phyloP scores from a whole-genome alignment of 2,113 vertebrate genomes.

The Alaudala cheleensis region DNA sequence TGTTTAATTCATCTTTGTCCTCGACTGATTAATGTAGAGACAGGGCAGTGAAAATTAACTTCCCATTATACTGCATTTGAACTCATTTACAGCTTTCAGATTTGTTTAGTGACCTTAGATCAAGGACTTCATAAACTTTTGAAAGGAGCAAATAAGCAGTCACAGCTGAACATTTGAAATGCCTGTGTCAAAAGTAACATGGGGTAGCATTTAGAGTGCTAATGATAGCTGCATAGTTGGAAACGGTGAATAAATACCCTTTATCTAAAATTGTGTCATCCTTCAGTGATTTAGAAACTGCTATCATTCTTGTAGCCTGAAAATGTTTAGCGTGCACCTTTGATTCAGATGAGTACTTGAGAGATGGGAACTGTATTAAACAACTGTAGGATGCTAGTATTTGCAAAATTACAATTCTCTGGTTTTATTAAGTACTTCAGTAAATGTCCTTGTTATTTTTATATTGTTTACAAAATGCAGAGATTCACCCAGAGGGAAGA shows the following conservation, averaged over 20 bases:
- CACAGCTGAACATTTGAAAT: not conserved
- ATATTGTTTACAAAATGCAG: not conserved
- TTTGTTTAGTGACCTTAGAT: constrained; percentile 46
- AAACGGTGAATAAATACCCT: not conserved
- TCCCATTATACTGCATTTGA: constrained; percentile 19
- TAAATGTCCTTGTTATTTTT: not conserved
- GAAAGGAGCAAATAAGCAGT: constrained; percentile 21
- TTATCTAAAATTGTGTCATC: not conserved
- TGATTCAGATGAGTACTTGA: not conserved
- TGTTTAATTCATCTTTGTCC: constrained; percentile 68
- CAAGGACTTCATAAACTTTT: constrained; percentile 51
- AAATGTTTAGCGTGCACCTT: not conserved
- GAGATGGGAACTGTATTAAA: not conserved
- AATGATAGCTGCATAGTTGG: not conserved
- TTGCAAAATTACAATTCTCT: not conserved
- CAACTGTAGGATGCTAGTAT: not conserved
- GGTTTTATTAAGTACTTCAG: not conserved
- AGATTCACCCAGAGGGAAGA: not conserved
- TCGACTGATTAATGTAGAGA: constrained; percentile 55
- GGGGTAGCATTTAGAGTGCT: not conserved
- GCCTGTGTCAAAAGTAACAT: not conserved
- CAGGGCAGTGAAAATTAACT: constrained; percentile 68
- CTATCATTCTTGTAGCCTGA: not conserved
- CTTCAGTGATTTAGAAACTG: not conserved
- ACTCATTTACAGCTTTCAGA: constrained; percentile 17